Percentiles rank a stretch among this genome's conserved stretches.
phyloP scores from a whole-genome alignment of 2,113 vertebrate species.

The Paedocypris sp. region DNA sequence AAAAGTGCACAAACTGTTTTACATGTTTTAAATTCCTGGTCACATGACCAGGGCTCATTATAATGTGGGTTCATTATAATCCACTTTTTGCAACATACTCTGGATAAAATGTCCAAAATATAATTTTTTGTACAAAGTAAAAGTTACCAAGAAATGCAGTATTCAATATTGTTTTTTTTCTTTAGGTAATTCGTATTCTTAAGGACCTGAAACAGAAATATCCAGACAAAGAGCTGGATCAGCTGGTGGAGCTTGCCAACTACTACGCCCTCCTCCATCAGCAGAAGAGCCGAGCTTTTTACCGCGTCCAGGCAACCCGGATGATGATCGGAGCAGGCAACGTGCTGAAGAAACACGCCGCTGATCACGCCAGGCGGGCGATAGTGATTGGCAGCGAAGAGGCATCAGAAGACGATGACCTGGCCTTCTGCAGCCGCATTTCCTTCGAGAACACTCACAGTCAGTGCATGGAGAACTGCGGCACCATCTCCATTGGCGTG shows the following conservation, averaged over 20 bases:
- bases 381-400: constrained; percentile 45
- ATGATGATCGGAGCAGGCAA: constrained; percentile 93
- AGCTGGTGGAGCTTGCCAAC: constrained; percentile 87
- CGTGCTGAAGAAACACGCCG: constrained; percentile 78
- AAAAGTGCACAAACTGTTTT: no score
- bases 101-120: no score
- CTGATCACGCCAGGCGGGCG: constrained; percentile 64
- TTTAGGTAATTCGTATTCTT: constrained; percentile 81
- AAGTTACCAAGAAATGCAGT: not conserved
- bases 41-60: no score
- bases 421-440: constrained; percentile 71
- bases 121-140: not conserved
- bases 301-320: constrained; percentile 84
- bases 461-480: constrained; percentile 97
- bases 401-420: constrained; percentile 41
- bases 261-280: constrained; percentile 88
- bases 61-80: no score
- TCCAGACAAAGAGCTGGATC: constrained; percentile 86
- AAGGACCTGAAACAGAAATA: constrained; percentile 93
- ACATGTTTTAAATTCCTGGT: no score
- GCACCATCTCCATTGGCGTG: constrained; percentile 68
- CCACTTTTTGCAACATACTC: no score
- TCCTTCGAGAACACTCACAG: constrained; percentile 77
- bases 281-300: constrained; percentile 94
- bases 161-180: not conserved